phyloP scores from a whole-genome alignment of 2,888 invertebrate species.

The Agrochola macilenta region DNA sequence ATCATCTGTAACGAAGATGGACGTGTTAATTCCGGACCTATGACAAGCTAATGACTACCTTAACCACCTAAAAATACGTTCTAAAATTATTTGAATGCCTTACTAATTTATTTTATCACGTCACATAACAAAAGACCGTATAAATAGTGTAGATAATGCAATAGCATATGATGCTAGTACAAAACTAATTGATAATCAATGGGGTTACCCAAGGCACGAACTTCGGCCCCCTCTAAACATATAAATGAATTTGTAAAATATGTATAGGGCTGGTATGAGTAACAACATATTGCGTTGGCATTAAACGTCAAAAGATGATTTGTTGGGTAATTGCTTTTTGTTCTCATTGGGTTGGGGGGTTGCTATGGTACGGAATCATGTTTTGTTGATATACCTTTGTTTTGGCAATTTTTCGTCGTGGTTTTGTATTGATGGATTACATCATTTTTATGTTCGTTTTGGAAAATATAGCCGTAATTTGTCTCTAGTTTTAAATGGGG shows the following conservation, averaged over 20 bases:
- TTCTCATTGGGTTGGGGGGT: conserved; percentile 81
- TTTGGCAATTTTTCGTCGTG: conserved; percentile 77
- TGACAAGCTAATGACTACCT: conserved; percentile 71
- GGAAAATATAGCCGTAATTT: conserved; percentile 61
- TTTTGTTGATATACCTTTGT: conserved; percentile 86
- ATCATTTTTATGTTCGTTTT: conserved; percentile 65
- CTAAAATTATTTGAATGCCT: conserved; percentile 64
- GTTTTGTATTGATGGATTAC: conserved; percentile 72
- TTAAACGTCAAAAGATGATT: conserved; percentile 90
- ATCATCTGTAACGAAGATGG: conserved; percentile 88
- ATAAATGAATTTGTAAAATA: conserved; percentile 87
- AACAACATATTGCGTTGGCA: conserved; percentile 89
- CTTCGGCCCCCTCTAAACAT: conserved; percentile 78
- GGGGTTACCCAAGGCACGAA: conserved; percentile 73
- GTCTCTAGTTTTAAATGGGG: conserved; percentile 50
- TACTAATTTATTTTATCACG: conserved; percentile 74
- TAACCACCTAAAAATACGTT: conserved; percentile 69
- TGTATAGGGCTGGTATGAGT: conserved; percentile 80
- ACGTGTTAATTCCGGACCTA: conserved; percentile 83
- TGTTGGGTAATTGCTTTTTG: conserved; percentile 89
- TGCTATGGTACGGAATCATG: conserved; percentile 83
- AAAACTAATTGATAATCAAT: conserved; percentile 90
- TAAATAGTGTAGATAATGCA: conserved; percentile 89
- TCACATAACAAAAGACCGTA: conserved; percentile 82
- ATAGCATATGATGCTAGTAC: conserved; percentile 86